Evolutionary conservation across 2,888 invertebrate species (phyloP), one percentile per base, ranked within the genome.

Genomic region (Acrobasis suavella): DNA sequence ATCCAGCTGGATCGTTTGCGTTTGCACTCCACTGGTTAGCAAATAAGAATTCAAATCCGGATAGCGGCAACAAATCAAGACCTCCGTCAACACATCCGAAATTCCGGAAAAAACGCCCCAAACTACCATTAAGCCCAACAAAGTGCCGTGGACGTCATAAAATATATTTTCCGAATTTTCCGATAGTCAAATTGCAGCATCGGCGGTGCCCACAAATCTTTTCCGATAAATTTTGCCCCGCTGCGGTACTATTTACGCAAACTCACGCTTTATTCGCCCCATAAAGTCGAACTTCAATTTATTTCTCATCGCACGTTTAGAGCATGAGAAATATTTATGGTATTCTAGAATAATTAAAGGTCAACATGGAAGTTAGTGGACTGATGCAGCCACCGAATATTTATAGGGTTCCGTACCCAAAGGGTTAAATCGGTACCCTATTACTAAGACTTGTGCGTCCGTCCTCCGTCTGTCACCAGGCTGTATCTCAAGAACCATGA

Each of bases 161-260:
- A 88, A 90, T 89, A 87, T 89, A 87, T 89, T 88, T 89, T 81
- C 85, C 86, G 86, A 88, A 87, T 89, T 88, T 89, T 81, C 85
- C 86, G 86, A 88, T 88, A 90, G 85, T 84, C 86, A 88, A 90
- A 89, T 90, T 89, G 88, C 88, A 81, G 86, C 83, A 85, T 85
- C 83, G 85, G 84, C 83, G 76, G 72, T 70, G 79, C 75, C 80
- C 82, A 87, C 87, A 88, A 87, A 89, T 89, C 87, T 87, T 87
- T 85, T 82, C 76, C 86, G 80, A 87, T 89, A 89, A 87, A 88
- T 89, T 88, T 87, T 82, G 78, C 74, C 71, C 75, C 70, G 64
- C 63, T 69, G 58, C 70, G 72, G 70, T 78, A 85, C 83, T 75
- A 80, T 67, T 65, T 67, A 66, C 71, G 69, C 67, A 37, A 72